These are phyloP conservation scores for Perca schrenkii DNA, from an alignment of 2,113 vertebrate species.

Conservation along the genomic window DNA sequence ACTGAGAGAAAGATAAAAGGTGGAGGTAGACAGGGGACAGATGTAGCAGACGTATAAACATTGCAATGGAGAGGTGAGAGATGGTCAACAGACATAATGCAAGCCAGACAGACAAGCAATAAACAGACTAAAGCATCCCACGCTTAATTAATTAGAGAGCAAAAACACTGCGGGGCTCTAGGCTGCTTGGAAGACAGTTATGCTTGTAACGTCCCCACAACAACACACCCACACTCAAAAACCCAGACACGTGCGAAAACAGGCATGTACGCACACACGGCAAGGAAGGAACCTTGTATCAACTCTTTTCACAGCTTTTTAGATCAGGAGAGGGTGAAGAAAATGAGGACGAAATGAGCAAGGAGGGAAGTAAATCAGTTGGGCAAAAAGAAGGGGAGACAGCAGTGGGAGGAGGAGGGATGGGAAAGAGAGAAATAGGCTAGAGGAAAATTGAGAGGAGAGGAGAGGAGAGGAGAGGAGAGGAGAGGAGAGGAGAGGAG, in stretches of 20 bases:
- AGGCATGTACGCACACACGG: slow-evolving; percentile 23
- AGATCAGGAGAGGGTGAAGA: slow-evolving; percentile 24
- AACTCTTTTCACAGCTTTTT: slow-evolving; percentile 47
- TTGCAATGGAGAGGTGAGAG: slow-evolving; percentile 11
- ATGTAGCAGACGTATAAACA: slow-evolving; percentile 20
- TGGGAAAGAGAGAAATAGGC: not conserved
- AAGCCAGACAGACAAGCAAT: slow-evolving; percentile 56
- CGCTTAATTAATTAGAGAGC: slow-evolving; percentile 75
- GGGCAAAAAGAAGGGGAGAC: not conserved
- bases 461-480: not conserved
- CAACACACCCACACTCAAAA: slow-evolving; percentile 52
- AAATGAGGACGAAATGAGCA: slow-evolving; percentile 36
- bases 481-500: slow-evolving; percentile 11
- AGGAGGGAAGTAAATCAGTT: slow-evolving; percentile 45
- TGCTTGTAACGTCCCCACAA: slow-evolving; percentile 39
- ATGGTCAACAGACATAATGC: slow-evolving; percentile 37
- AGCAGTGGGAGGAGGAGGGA: not conserved
- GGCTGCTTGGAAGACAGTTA: slow-evolving; percentile 60
- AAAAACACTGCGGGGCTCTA: slow-evolving; percentile 57
- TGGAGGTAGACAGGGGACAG: slow-evolving; percentile 9
- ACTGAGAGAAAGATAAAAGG: not conserved
- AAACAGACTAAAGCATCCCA: slow-evolving; percentile 61
- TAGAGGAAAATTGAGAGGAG: slow-evolving; percentile 3
- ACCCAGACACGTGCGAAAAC: slow-evolving; percentile 30
- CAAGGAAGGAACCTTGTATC: slow-evolving; percentile 28